Conservation (phyloP, 2,797 vertebrate genomes). For the Sebastes wilsoni region DNA sequence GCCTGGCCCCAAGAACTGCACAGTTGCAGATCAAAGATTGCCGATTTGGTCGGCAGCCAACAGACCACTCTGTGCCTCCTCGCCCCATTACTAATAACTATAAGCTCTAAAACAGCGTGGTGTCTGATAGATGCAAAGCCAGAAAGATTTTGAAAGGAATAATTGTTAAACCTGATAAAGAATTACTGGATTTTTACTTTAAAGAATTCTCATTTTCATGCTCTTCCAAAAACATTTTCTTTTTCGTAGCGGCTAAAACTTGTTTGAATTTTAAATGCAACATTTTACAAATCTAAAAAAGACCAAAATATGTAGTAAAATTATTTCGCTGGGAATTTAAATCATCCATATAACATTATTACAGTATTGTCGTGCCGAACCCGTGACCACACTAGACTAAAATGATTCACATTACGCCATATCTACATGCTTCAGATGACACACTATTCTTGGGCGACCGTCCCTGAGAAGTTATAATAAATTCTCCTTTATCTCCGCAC, state of each 20-base stretch:
- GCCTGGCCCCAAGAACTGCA: conserved; percentile 56
- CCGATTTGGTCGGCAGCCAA: conserved; percentile 73
- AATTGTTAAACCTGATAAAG: conserved; percentile 41
- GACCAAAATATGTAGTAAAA: background rate
- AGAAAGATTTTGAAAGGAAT: conserved; percentile 46
- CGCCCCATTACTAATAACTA: conserved; percentile 55
- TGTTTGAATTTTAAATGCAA: background rate
- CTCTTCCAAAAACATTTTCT: background rate
- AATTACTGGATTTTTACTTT: conserved; percentile 21
- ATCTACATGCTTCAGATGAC: conserved; percentile 15
- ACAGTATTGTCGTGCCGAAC: background rate
- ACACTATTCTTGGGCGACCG: background rate
- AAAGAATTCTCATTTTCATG: background rate
- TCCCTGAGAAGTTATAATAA: conserved; percentile 22
- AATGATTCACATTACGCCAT: background rate
- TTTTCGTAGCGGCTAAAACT: background rate
- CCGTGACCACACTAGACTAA: conserved; percentile 2
- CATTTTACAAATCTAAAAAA: background rate
- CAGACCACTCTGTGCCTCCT: conserved; percentile 66
- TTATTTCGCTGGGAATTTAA: background rate
- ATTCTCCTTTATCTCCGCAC: background rate
- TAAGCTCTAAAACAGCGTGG: conserved; percentile 54
- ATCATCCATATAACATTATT: conserved; percentile 1
- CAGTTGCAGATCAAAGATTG: conserved; percentile 80
- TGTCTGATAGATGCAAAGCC: conserved; percentile 53